These are phyloP conservation scores for Athene noctua DNA, from an alignment of 2,113 vertebrate species.

Conservation along the genomic window DNA sequence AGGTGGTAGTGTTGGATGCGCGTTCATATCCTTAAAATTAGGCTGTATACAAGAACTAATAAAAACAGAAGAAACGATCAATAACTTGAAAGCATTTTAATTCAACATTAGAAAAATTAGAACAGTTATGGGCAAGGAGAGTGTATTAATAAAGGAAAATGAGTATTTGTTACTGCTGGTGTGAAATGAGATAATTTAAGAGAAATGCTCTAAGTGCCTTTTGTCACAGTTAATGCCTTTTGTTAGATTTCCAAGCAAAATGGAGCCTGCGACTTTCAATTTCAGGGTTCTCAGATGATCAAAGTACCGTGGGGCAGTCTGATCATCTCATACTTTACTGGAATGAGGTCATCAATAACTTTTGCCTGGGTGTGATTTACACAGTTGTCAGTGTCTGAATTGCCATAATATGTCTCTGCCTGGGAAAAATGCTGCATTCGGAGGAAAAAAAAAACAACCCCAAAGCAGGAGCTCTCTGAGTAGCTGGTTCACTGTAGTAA, in stretches of 20 bases:
- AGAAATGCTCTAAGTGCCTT: slow-evolving; percentile 51
- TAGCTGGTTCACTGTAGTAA: slow-evolving; percentile 36
- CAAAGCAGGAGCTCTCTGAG: neutral
- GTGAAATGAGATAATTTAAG: slow-evolving; percentile 60
- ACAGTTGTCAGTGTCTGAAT: slow-evolving; percentile 58
- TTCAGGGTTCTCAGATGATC: slow-evolving; percentile 56
- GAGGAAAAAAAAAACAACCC: neutral
- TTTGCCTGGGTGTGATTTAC: slow-evolving; percentile 50
- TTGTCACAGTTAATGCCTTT: slow-evolving; percentile 49
- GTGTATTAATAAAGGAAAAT: slow-evolving; percentile 58
- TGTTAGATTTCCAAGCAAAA: slow-evolving; percentile 36
- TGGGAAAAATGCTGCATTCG: slow-evolving; percentile 43
- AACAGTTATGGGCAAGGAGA: slow-evolving; percentile 8
- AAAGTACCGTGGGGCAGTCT: slow-evolving; percentile 40
- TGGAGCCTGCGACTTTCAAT: slow-evolving; percentile 39
- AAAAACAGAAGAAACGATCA: neutral
- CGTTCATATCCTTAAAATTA: neutral
- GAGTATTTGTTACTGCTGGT: slow-evolving; percentile 48
- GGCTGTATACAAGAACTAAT: neutral
- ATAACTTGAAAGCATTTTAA: slow-evolving; percentile 31
- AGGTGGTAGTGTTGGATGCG: neutral
- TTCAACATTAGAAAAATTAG: slow-evolving; percentile 43
- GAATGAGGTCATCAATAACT: slow-evolving; percentile 62
- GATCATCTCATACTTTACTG: slow-evolving; percentile 45
- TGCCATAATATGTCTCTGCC: slow-evolving; percentile 53